Evolutionary conservation across 2,888 invertebrate species (phyloP), one percentile per base, ranked within the genome.

Genomic region (Aphodius granarius): DNA sequence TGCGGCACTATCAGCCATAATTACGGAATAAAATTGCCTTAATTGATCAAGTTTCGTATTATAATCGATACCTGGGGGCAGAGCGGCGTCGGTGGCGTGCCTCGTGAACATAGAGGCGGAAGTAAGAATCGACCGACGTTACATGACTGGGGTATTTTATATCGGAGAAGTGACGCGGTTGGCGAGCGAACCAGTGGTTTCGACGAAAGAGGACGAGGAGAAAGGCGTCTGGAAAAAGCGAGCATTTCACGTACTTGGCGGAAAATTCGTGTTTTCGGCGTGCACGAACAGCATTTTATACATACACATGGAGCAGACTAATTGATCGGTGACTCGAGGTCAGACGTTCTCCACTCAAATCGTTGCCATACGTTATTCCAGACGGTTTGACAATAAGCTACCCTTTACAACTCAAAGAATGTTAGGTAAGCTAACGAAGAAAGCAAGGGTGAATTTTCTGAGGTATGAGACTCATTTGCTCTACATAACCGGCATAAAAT

Each of bases 21-120:
- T 83, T 83, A 82, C 81, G 78, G 81, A 82, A 83, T 82, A 83
- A 83, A 83, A 82, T 82, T 80, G 78, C 81, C 80, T 81, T 82
- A 82, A 82, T 83, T 82, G 82, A 80, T 83, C 81, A 81, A 83
- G 78, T 82, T 82, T 81, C 79, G 80, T 79, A 79, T 80, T 81
- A 80, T 82, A 81, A 82, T 83, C 82, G 79, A 83, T 83, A 82
- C 77, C 78, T 78, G 78, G 77, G 76, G 73, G 75, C 64, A 74
- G 72, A 71, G 70, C 22, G 70, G 66, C 23, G 72, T 63, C 22
- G 63, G 68, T 22, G 63, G 20, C 21, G 72, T 62, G 21, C 75
- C 22, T 66, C 66, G 72, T 17, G 23, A 22, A 21, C 20, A 21
- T 20, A 22, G 21, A 21, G 68, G 68, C 68, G 68, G 68, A 68